Conservation (phyloP, 2,113 vertebrate species). For the Paradoxurus hermaphroditus region DNA sequence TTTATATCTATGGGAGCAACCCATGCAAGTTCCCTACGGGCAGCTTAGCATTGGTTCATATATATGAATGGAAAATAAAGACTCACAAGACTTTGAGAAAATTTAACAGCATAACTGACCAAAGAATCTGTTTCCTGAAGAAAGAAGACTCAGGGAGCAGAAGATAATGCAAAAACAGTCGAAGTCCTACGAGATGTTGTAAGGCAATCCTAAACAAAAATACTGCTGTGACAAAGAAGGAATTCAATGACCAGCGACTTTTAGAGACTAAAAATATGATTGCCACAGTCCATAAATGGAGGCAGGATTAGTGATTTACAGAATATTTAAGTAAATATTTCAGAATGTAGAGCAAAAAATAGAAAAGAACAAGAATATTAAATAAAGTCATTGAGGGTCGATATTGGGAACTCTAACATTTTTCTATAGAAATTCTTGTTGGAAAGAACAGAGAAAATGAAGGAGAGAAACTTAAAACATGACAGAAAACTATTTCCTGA, state of each 20-base stretch:
- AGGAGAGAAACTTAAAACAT: not conserved
- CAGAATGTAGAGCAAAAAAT: not conserved
- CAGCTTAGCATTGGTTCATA: not conserved
- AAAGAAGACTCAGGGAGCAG: not conserved
- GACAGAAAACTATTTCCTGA: not conserved
- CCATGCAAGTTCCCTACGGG: not conserved
- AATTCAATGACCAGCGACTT: not conserved
- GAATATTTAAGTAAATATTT: not conserved
- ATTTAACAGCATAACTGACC: not conserved
- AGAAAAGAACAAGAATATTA: not conserved
- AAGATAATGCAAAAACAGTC: not conserved
- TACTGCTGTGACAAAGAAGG: not conserved
- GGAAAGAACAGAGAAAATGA: not conserved
- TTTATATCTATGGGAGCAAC: not conserved
- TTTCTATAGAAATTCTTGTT: not conserved
- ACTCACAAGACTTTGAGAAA: not conserved
- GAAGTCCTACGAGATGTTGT: not conserved
- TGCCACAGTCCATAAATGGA: not conserved
- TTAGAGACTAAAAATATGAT: not conserved
- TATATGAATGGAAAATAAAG: slow-evolving; percentile 9
- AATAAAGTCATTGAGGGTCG: not conserved
- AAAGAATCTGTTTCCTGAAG: not conserved
- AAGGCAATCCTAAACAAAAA: not conserved
- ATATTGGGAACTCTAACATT: not conserved
- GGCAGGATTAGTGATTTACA: not conserved